Conservation (phyloP, 2,888 invertebrate species). For the Punctoribates punctum region DNA sequence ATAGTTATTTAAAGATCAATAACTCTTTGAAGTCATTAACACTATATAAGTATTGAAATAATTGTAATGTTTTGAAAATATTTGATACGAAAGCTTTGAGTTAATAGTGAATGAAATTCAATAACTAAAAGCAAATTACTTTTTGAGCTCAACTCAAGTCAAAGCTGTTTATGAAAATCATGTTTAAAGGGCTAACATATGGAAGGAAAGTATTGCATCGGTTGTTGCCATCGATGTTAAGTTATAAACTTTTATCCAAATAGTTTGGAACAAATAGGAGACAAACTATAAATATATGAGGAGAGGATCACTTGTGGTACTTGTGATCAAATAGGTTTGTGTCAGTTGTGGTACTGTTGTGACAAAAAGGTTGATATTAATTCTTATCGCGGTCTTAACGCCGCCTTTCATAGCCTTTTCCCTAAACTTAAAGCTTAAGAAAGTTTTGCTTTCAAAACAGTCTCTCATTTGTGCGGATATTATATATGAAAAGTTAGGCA, state of each 20-base stretch:
- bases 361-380: neutral
- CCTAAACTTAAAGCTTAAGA: neutral
- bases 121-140: no score
- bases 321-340: neutral
- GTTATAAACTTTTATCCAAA: neutral
- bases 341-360: neutral
- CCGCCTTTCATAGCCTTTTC: neutral
- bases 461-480: neutral
- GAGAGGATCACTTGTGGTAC: neutral
- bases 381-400: neutral
- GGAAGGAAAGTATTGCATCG: no score
- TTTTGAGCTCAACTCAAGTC: no score
- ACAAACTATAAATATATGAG: neutral
- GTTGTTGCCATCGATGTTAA: no score
- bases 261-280: neutral
- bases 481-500: neutral
- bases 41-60: no score
- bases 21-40: no score
- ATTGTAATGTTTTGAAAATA: no score
- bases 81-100: no score
- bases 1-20: no score
- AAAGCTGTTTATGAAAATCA: no score
- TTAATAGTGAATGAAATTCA: no score
- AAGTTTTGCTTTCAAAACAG: neutral
- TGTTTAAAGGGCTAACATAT: no score